These are phyloP conservation scores for Hemiprocne comata DNA, from an alignment of 2,113 vertebrate genomes.

Conservation along the genomic window DNA sequence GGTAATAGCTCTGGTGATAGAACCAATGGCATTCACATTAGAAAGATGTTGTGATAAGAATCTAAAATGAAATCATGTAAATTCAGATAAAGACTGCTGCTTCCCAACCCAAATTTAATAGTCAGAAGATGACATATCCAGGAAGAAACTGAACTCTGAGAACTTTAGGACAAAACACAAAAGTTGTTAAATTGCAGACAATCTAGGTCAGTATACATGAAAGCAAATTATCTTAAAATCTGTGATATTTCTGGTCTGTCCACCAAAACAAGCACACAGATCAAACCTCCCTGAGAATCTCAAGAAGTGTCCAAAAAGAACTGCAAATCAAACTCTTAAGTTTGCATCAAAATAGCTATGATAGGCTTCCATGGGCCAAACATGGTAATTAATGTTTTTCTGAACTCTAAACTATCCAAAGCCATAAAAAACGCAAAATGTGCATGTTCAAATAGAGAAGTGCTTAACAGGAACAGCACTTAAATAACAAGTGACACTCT, in stretches of 20 bases:
- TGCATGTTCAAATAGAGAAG: background rate
- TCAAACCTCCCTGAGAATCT: background rate
- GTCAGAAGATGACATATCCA: background rate
- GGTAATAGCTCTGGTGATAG: background rate
- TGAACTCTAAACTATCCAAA: background rate
- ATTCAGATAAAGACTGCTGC: background rate
- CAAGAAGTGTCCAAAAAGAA: background rate
- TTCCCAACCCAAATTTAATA: background rate
- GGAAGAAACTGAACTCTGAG: background rate
- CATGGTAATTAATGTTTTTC: background rate
- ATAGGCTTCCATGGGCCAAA: background rate
- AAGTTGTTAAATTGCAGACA: background rate
- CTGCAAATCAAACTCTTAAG: background rate
- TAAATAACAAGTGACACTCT: background rate
- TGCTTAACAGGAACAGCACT: background rate
- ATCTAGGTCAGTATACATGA: background rate
- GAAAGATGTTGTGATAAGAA: background rate
- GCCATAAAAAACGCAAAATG: background rate
- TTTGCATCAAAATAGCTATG: background rate
- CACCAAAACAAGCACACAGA: background rate
- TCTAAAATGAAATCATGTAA: background rate
- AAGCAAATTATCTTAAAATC: background rate
- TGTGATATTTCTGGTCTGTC: background rate
- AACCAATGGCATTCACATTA: background rate
- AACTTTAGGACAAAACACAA: background rate